These are phyloP conservation scores for Rhorus exstirpatorius DNA, from an alignment of 2,888 invertebrate genomes.

Conservation along the genomic window DNA sequence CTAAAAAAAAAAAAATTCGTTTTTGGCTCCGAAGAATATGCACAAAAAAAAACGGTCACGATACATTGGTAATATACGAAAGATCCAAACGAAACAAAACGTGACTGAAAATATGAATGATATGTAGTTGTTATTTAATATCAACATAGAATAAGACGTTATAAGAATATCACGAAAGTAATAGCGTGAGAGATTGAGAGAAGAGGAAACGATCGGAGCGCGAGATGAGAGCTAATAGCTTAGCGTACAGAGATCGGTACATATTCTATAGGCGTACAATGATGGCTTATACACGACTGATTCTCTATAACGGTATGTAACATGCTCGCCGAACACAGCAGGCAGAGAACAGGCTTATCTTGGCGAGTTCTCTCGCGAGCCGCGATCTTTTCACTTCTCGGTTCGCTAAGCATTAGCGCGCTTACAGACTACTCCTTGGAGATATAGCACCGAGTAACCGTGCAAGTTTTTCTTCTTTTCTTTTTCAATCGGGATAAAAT, in stretches of 20 bases:
- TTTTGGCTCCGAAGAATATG: too few species aligned
- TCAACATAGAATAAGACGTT: neutral
- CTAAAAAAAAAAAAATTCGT: too few species aligned
- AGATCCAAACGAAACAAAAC: too few species aligned
- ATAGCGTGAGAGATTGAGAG: constrained; percentile 52
- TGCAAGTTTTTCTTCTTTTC: constrained; percentile 35
- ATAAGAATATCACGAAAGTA: constrained; percentile 7
- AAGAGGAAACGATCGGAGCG: constrained; percentile 54
- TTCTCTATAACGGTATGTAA: constrained; percentile 62
- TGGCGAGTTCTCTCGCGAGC: constrained; percentile 37
- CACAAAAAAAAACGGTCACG: too few species aligned
- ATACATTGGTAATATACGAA: too few species aligned
- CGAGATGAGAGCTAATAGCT: constrained; percentile 65
- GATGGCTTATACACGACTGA: constrained; percentile 57
- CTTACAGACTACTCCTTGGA: constrained; percentile 27
- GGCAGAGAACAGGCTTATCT: constrained; percentile 61
- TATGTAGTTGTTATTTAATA: neutral
- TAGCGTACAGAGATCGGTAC: constrained; percentile 36
- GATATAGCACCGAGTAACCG: constrained; percentile 35
- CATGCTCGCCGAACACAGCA: constrained; percentile 52
- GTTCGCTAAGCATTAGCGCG: constrained; percentile 58
- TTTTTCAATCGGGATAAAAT: constrained; percentile 42
- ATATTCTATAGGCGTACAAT: constrained; percentile 16
- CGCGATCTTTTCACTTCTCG: constrained; percentile 51
- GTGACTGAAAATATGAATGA: too few species aligned